phyloP scores from a whole-genome alignment of 2,797 vertebrate species.

The Acipenser oxyrinchus region DNA sequence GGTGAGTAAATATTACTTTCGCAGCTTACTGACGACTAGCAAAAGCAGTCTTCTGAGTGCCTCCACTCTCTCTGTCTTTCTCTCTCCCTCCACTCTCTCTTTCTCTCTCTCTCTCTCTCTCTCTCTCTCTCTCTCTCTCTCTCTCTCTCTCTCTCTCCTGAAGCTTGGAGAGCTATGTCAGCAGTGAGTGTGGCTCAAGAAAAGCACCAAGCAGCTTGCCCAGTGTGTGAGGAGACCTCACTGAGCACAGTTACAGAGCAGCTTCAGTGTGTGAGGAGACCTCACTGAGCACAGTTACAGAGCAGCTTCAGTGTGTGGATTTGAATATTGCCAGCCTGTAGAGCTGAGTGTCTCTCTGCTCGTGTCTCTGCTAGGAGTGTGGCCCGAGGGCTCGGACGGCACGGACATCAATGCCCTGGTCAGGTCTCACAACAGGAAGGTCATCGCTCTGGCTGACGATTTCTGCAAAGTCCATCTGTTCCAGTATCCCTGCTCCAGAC shows the following conservation, averaged over 20 bases:
- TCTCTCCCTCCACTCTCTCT: no score
- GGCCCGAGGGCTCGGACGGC: conserved; percentile 95
- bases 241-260: no score
- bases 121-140: no score
- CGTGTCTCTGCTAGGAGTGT: conserved; percentile 68
- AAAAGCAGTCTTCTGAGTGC: not conserved
- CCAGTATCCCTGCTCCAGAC: conserved; percentile 86
- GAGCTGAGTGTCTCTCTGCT: conserved; percentile 1
- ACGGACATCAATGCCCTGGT: conserved; percentile 96
- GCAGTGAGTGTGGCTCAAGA: no score
- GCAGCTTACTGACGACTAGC: not conserved
- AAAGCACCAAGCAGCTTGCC: no score
- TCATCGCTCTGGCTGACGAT: conserved; percentile 91
- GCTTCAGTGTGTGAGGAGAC: no score
- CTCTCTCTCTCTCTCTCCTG: no score
- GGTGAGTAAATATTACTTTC: conserved; percentile 55
- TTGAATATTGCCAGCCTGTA: conserved; percentile 1
- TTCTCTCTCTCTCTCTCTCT: no score
- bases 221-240: no score
- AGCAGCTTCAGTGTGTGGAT: not conserved
- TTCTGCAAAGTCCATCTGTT: conserved; percentile 98
- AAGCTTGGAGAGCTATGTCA: no score
- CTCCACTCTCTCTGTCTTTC: not conserved
- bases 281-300: no score
- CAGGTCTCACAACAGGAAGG: conserved; percentile 82